These are phyloP conservation scores for Rissa tridactyla DNA, from an alignment of 2,113 vertebrate species.

Conservation along the genomic window DNA sequence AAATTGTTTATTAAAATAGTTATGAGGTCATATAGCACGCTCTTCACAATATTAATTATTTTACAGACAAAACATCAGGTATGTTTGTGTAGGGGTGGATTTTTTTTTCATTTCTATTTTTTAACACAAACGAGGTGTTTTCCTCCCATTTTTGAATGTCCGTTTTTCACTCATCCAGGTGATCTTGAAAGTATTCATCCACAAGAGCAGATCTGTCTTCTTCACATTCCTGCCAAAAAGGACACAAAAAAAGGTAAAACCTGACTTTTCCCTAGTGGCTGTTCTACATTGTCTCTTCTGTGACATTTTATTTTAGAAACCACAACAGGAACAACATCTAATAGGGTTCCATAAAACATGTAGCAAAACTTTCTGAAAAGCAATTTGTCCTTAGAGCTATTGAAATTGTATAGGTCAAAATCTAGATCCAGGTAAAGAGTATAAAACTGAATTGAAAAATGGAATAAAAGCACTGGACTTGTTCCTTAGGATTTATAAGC, in stretches of 20 bases:
- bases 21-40: neutral
- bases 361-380: neutral
- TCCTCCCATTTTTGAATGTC: neutral
- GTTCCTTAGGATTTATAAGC: neutral
- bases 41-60: neutral
- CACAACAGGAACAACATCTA: neutral
- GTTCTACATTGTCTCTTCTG: neutral
- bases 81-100: neutral
- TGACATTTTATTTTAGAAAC: neutral
- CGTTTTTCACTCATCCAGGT: slow-evolving; percentile 50
- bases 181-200: slow-evolving; percentile 85
- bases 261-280: slow-evolving; percentile 76
- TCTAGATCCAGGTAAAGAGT: neutral
- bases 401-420: neutral
- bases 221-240: slow-evolving; percentile 78
- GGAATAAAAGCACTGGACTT: neutral
- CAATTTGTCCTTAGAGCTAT: neutral
- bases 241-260: neutral
- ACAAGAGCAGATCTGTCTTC: slow-evolving; percentile 83
- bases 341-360: neutral
- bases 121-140: neutral
- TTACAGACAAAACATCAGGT: neutral
- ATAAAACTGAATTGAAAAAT: neutral
- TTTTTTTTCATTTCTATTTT: neutral
- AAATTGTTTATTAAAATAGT: slow-evolving; percentile 37